Base-by-base conservation (phyloP, 2,113 vertebrate species). In the Phalacrocorax aristotelis region DNA sequence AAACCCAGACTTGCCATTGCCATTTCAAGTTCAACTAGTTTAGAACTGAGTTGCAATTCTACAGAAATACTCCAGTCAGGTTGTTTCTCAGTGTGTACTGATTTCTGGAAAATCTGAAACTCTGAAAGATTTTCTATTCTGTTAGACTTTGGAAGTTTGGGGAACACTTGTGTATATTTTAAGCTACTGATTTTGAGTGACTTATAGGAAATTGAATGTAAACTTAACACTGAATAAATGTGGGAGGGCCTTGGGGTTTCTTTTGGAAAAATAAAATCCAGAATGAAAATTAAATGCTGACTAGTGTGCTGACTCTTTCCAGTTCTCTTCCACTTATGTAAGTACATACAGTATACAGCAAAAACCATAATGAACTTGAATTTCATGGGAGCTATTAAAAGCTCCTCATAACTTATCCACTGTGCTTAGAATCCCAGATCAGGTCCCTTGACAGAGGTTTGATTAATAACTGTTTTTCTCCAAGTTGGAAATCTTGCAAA, bases 121-220 rank as follows among this genome's bases (percentile, higher is more conserved):
- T 78, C 51, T 13, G 38, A 55, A 74, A 55, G 15, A 15, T 86
- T 84, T 95, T 83, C 22, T 82, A 1, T 85, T 83, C 11, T 85
- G 29, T 86, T 87, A 69, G 32, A 57, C 42, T 83, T 66, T 30
- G 34, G 74, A 78, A 71, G 60, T 64, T 82, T 78, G 32, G 9
- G 40, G 38, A 83, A 80, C 8, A 2, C 69, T 90, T 94, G 48
- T 92, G 61, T 66, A 34, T 94, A 71, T 80, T 90, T 96, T 90
- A 82, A 95, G 97, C 94, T 97, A 97, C 95, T 97, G 97, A 97
- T 92, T 95, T 89, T 77, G 83, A 68, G 46, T 96, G 36, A 79
- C 74, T 96, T 87, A 65, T 76, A 86, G 76, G 7, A 83, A 87
- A 83, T 25, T 83, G 96, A 95, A 95, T 96, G 87, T 96, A 74